Evolutionary conservation across 2,797 vertebrate genomes (phyloP), one percentile per base, ranked within the genome.

Genomic region (Darevskia nairensis): DNA sequence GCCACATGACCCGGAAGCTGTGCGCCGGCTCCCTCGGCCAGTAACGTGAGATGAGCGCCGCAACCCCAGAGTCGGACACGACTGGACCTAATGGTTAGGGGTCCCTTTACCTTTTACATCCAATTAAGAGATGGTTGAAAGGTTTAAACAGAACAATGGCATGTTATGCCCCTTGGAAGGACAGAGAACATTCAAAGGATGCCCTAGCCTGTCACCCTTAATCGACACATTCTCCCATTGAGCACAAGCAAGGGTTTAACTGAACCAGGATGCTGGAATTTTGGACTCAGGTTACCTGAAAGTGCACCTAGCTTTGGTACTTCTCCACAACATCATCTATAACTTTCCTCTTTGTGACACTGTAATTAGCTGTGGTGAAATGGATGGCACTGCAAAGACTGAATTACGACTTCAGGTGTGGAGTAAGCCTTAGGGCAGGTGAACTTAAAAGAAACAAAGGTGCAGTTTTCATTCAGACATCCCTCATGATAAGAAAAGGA

Each of bases 271-370:
- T 6, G 8, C 17, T 82, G 44, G 83, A 55, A 41, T 86, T 64
- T 68, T 69, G 27, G 19, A 44, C 61, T 76, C 25, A 23, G 71
- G 32, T 77, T 86, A 59, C 88, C 72, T 76, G 44, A 80, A 76
- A 82, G 76, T 55, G 46, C 69, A 76, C n/a, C 61, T 59, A 41
- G 25, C 88, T 86, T 77, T 75, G 71, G 72, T 76, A 76, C 46
- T 55, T 82, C 69, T n/a, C 78, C 71, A 74, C 71, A 27, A 84
- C 29, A 41, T 44, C 39, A 81, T 86, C 84, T 44, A 86, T 89
- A 86, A 86, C 84, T 89, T 86, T 89, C 35, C 29, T 85, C 32
- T 86, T 84, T 86, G 88, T 89, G 88, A 89, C 88, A 89, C 61
- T 82, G 88, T 89, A 89, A 89, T 89, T 89, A 89, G 88, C 88